A percentile compares a stretch with the other conserved stretches of the same genome.
phyloP scores from a whole-genome alignment of 2,888 invertebrate genomes.

The Drosophila meridiana region DNA sequence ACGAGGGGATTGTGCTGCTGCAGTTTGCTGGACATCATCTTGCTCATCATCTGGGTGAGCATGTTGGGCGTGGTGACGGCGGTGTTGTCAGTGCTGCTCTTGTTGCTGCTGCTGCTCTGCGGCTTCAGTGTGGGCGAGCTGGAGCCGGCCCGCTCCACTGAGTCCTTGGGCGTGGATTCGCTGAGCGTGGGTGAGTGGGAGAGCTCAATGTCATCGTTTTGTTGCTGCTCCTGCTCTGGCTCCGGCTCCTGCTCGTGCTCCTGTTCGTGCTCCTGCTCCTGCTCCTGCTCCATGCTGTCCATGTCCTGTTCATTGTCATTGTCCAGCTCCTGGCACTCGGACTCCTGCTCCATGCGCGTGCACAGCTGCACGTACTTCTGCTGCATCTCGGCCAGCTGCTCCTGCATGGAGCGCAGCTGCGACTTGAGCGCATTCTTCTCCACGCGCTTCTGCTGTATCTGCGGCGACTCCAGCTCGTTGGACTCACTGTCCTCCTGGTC shows the following conservation, averaged over 20 bases:
- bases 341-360: conserved; percentile 92
- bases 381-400: conserved; percentile 95
- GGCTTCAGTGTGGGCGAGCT: conserved; percentile 71
- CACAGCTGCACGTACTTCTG: conserved; percentile 95
- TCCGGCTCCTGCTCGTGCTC: conserved; percentile 87
- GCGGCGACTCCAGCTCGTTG: conserved; percentile 90
- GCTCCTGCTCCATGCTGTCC: conserved; percentile 88
- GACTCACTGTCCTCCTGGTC: conserved; percentile 90
- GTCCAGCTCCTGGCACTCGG: conserved; percentile 90
- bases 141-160: conserved; percentile 66
- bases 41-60: conserved; percentile 88
- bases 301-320: conserved; percentile 87
- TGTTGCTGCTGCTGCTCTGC: conserved; percentile 52
- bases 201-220: conserved; percentile 72
- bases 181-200: conserved; percentile 78
- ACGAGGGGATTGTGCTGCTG: conserved; percentile 85
- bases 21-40: conserved; percentile 88
- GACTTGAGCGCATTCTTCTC: conserved; percentile 94
- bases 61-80: conserved; percentile 85
- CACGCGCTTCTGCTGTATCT: conserved; percentile 93
- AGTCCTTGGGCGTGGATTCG: conserved; percentile 67
- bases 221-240: conserved; percentile 83
- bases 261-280: conserved; percentile 83
- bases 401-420: conserved; percentile 94
- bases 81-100: conserved; percentile 50